These are phyloP conservation scores for Myiotriccus ornatus DNA, from an alignment of 2,797 vertebrate genomes.

Conservation along the genomic window DNA sequence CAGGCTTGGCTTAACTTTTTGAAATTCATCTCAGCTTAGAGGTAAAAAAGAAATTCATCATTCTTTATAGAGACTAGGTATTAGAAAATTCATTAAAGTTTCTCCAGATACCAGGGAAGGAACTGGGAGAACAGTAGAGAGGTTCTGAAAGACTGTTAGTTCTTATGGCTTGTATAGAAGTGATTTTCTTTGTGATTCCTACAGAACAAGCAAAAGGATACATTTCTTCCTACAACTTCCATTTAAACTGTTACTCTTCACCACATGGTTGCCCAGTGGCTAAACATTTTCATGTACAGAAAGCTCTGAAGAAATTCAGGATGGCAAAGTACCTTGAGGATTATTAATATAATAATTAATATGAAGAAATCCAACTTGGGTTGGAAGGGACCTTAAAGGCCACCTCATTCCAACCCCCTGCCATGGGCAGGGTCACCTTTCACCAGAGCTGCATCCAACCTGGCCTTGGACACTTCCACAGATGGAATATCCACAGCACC, in stretches of 20 bases:
- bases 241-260: neutral
- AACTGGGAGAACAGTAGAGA: neutral
- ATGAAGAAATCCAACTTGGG: neutral
- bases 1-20: neutral
- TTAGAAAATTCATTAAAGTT: neutral
- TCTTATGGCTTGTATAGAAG: neutral
- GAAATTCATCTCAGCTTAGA: neutral
- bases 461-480: neutral
- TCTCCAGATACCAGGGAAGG: neutral
- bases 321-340: neutral
- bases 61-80: neutral
- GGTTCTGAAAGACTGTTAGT: neutral
- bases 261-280: neutral
- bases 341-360: neutral
- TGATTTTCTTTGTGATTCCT: neutral
- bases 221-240: neutral
- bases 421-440: rapidly evolving
- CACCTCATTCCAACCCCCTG: neutral
- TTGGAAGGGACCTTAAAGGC: neutral
- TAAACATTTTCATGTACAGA: neutral
- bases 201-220: neutral
- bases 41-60: neutral
- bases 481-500: neutral
- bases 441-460: rapidly evolving
- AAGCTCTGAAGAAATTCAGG: neutral